phyloP scores from a whole-genome alignment of 2,888 invertebrate species.

The Orthosia gracilis region DNA sequence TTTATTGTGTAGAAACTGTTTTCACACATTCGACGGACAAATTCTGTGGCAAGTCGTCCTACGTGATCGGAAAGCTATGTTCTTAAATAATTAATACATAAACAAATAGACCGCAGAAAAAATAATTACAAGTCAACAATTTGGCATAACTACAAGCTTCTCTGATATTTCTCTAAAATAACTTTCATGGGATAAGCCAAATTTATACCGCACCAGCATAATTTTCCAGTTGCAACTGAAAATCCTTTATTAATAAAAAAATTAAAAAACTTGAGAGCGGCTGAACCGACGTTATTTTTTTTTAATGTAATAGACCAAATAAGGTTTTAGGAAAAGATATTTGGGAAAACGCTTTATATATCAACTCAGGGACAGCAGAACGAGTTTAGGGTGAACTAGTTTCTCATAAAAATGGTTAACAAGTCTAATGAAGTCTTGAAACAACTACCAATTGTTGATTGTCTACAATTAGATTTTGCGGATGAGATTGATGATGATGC shows the following conservation, averaged over 20 bases:
- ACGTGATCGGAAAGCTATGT: not conserved
- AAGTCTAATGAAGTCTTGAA: not conserved
- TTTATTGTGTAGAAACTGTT: constrained; percentile 6
- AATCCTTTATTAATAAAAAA: not conserved
- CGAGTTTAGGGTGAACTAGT: not conserved
- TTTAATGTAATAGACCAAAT: not conserved
- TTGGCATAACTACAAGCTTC: not conserved
- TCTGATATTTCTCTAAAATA: not conserved
- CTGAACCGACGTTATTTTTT: not conserved
- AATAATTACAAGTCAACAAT: not conserved
- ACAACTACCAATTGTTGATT: no score
- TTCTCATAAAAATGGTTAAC: not conserved
- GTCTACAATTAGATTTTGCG: not conserved
- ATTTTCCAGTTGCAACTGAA: not conserved
- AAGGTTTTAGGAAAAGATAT: not conserved
- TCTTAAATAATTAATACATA: not conserved
- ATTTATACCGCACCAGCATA: not conserved
- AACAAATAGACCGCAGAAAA: not conserved
- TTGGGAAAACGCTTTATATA: not conserved
- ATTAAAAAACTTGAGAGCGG: not conserved
- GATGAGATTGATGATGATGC: not conserved
- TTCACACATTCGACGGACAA: not conserved
- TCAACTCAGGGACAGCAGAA: not conserved
- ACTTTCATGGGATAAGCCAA: not conserved
- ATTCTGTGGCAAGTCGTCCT: not conserved